Conservation (phyloP, 1,140 invertebrate genomes). For the Pentalonia nigronervosa region DNA sequence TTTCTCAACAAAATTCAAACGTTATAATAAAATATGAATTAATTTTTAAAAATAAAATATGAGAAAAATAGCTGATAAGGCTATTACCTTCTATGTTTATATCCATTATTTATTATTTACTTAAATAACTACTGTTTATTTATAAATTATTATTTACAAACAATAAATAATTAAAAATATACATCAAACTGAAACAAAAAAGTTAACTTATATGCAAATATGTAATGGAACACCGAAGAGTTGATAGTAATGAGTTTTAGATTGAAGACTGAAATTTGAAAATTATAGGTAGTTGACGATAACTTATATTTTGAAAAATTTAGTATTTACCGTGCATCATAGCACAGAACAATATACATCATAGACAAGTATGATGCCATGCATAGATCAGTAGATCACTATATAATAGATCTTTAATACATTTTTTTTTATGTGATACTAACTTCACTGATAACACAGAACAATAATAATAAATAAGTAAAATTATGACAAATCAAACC, state of each 20-base stretch:
- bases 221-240: neutral
- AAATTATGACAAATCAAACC: neutral
- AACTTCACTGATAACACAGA: neutral
- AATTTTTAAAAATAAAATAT: neutral
- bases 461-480: neutral
- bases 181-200: neutral
- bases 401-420: too few relatives aligned
- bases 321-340: neutral
- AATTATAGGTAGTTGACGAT: neutral
- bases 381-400: too few relatives aligned
- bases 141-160: neutral
- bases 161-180: neutral
- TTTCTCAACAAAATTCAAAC: neutral
- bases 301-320: too few relatives aligned
- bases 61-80: neutral
- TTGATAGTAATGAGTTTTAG: too few relatives aligned
- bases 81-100: neutral
- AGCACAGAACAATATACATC: too few relatives aligned
- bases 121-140: neutral
- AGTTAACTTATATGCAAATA: neutral
- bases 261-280: neutral
- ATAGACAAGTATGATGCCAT: too few relatives aligned
- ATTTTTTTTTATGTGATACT: neutral
- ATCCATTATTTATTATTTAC: slow-evolving; percentile 19
- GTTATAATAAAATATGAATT: neutral